Base-by-base conservation (phyloP, 2,888 invertebrate species). In the Cephus spinipes region DNA sequence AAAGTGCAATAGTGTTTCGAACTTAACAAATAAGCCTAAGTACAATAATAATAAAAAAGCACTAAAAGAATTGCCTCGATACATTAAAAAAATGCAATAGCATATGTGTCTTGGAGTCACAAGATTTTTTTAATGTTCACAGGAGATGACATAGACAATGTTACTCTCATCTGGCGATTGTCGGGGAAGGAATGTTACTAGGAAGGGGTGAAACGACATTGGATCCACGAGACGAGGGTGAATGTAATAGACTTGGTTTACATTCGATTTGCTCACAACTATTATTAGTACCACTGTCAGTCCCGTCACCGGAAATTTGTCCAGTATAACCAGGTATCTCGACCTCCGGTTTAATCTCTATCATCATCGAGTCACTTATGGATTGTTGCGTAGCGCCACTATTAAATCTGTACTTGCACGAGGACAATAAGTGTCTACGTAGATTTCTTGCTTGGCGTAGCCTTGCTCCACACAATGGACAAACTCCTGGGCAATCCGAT, bases 401-500 rank as follows among this genome's bases (percentile, higher is more conserved):
- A 75, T 87, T 89, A 77, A 90, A 90, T 68, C 92, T 88, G 83
- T 90, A 90, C 82, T 92, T 92, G 87, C 92, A 92, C 23, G 92
- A 92, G 0, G 92, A 91, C 35, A 92, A 80, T 78, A 94, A 90
- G 86, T 94, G 94, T 82, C 94, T 92, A 36, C 94, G 92, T 79
- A 94, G 88, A 87, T 94, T 94, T 78, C 94, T 92, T 9, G 94
- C 94, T 87, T 94, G 94, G 80, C 94, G 92, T 68, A 94, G 92
- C 75, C 94, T 93, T 76, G 94, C 93, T 82, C 94, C 93, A 83
- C 94, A 94, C 40, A 94, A 92, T 35, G 94, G 94, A 90, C 94
- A 94, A 74, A 93, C 92, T 33, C 94, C 94, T 68, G 94, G 94
- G 89, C 94, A 94, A 87, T 94, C 94, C 15, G 94, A 94, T 83